phyloP scores from a whole-genome alignment of 2,113 vertebrate species.

The Leucoraja erinaceus region DNA sequence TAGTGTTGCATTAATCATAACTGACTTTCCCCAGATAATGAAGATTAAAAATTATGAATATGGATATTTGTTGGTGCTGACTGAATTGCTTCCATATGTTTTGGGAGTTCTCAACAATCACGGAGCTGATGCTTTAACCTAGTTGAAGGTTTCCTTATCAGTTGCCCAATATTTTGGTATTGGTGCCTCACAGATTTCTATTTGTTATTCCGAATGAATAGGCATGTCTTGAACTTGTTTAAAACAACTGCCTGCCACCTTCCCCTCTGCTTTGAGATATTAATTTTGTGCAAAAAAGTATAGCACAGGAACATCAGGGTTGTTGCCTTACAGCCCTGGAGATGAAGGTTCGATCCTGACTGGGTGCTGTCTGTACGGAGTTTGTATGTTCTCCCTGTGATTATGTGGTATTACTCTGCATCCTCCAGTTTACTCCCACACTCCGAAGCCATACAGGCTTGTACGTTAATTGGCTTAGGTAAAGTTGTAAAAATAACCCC shows the following conservation, averaged over 20 bases:
- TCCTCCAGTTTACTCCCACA: too few relatives aligned
- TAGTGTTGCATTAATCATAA: constrained; percentile 11
- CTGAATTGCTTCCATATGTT: constrained; percentile 9
- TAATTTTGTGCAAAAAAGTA: too few relatives aligned
- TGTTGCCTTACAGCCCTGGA: too few relatives aligned
- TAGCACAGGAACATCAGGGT: too few relatives aligned
- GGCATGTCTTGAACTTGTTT: background rate
- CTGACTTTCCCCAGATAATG: constrained; percentile 15
- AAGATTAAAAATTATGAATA: constrained; percentile 33
- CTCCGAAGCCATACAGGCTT: too few relatives aligned
- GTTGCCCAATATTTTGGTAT: background rate
- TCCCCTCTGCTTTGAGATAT: background rate
- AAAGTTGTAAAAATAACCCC: too few relatives aligned
- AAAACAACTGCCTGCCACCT: background rate
- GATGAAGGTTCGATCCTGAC: too few relatives aligned
- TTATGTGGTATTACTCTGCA: too few relatives aligned
- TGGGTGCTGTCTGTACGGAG: too few relatives aligned
- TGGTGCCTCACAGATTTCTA: background rate
- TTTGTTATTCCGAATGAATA: background rate
- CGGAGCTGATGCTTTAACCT: background rate
- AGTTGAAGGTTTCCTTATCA: background rate
- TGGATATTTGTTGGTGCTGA: background rate
- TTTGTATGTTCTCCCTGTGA: too few relatives aligned
- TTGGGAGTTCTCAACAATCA: background rate
- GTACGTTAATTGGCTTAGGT: too few relatives aligned